A percentile compares a stretch with the other conserved stretches of the same genome.
These are phyloP conservation scores for Procavia capensis DNA, from an alignment of 2,113 vertebrate species.

Conservation along the genomic window DNA sequence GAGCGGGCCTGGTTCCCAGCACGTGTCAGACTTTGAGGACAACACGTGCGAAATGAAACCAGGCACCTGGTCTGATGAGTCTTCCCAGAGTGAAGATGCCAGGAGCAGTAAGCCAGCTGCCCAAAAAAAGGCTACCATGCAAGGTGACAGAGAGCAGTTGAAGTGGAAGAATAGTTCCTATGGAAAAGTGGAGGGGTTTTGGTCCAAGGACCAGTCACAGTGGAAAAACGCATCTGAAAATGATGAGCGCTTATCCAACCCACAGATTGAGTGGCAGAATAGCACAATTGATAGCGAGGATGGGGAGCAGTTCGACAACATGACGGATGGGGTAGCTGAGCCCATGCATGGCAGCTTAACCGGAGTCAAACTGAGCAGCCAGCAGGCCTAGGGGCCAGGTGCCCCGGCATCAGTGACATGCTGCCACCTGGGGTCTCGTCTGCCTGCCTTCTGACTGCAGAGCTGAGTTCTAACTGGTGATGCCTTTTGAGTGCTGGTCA, in stretches of 20 bases:
- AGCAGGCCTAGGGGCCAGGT: slow-evolving; percentile 84
- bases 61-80: slow-evolving; percentile 89
- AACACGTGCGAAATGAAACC: slow-evolving; percentile 85
- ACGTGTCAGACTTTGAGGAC: slow-evolving; percentile 88
- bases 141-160: slow-evolving; percentile 87
- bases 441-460: slow-evolving; percentile 77
- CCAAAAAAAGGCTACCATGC: slow-evolving; percentile 85
- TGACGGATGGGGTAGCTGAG: slow-evolving; percentile 87
- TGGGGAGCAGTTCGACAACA: slow-evolving; percentile 87
- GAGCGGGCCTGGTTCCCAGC: slow-evolving; percentile 89
- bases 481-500: slow-evolving; percentile 76
- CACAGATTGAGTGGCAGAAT: slow-evolving; percentile 90
- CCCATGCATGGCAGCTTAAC: slow-evolving; percentile 88
- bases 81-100: slow-evolving; percentile 89
- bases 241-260: slow-evolving; percentile 87
- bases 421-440: slow-evolving; percentile 62
- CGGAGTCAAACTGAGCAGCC: slow-evolving; percentile 91
- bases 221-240: slow-evolving; percentile 87
- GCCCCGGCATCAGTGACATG: background rate
- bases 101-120: slow-evolving; percentile 89
- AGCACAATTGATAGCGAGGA: slow-evolving; percentile 91
- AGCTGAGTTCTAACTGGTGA: slow-evolving; percentile 78
- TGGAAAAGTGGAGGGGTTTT: slow-evolving; percentile 91
- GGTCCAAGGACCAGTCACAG: slow-evolving; percentile 91
- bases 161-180: slow-evolving; percentile 91